phyloP scores from a whole-genome alignment of 2,113 vertebrate genomes.

The Peromyscus polionotus region DNA sequence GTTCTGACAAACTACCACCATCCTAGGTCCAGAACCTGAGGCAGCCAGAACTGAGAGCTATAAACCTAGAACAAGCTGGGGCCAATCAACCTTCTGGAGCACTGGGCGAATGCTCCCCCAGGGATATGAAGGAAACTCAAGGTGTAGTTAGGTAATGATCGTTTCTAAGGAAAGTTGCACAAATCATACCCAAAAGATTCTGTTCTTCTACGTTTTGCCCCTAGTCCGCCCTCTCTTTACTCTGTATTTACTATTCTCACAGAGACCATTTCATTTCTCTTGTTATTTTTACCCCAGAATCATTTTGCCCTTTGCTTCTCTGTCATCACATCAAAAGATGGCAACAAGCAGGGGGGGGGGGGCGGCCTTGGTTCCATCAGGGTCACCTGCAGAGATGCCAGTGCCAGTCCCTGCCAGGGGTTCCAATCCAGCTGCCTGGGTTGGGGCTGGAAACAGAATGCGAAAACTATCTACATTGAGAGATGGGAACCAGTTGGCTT shows the following conservation, averaged over 20 bases:
- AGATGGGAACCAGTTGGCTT: slow-evolving; percentile 16
- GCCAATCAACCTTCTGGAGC: background rate
- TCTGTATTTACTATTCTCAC: background rate
- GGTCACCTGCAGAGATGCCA: slow-evolving; percentile 12
- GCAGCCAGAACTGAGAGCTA: background rate
- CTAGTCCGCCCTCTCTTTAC: background rate
- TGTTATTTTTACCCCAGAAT: slow-evolving; percentile 49
- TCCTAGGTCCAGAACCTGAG: background rate
- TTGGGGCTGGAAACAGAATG: background rate
- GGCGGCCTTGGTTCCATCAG: background rate
- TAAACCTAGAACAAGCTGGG: background rate
- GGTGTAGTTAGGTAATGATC: background rate
- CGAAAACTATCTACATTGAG: background rate
- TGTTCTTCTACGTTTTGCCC: background rate
- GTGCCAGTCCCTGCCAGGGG: background rate
- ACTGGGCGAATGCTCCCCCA: background rate
- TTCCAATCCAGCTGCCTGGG: background rate
- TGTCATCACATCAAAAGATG: background rate
- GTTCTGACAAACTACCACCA: background rate
- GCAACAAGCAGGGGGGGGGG: no score
- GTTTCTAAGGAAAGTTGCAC: slow-evolving; percentile 22
- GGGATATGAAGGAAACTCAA: slow-evolving; percentile 32
- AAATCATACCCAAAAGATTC: background rate
- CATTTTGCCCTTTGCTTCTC: slow-evolving; percentile 34
- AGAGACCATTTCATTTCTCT: slow-evolving; percentile 10